Evolutionary conservation across 1,140 invertebrate species (phyloP).

Genomic region (Drosophila orena): DNA sequence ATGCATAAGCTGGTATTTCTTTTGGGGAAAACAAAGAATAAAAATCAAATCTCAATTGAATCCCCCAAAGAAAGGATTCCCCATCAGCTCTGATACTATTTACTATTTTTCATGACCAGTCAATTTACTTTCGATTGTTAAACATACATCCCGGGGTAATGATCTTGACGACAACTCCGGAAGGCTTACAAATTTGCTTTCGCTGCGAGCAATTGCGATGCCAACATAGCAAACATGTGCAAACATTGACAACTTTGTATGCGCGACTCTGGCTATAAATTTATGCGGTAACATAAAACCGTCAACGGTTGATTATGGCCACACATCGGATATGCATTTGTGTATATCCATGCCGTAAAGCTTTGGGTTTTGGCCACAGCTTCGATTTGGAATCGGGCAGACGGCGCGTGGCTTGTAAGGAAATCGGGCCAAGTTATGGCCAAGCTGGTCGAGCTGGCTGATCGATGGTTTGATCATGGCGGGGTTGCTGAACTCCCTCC

Average conservation of each 20-base stretch:
- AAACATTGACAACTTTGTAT: constrained; percentile 39
- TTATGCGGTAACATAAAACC: constrained; percentile 52
- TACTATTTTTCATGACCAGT: neutral
- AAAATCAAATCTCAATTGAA: too few species aligned
- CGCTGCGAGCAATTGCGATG: constrained; percentile 15
- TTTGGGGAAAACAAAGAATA: too few species aligned
- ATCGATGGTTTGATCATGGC: constrained; percentile 45
- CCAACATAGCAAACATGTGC: constrained; percentile 17
- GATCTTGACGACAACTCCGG: constrained; percentile 42
- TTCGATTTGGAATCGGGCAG: constrained; percentile 29
- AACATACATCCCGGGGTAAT: constrained; percentile 35
- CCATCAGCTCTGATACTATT: too few species aligned
- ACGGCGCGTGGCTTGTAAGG: constrained; percentile 69
- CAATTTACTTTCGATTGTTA: constrained; percentile 32
- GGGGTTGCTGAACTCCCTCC: constrained; percentile 51
- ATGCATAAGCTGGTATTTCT: neutral
- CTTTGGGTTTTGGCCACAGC: constrained; percentile 17
- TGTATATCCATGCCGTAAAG: neutral
- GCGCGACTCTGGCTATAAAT: constrained; percentile 28
- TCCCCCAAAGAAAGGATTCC: too few species aligned
- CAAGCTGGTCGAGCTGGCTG: neutral
- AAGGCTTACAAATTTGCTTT: constrained; percentile 27
- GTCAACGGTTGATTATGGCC: constrained; percentile 41
- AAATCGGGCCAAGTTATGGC: constrained; percentile 70
- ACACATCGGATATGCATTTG: constrained; percentile 7